Percentiles rank a stretch among this genome's conserved stretches.
These are phyloP conservation scores for Eidolon helvum DNA, from an alignment of 2,113 vertebrate species.

Conservation along the genomic window DNA sequence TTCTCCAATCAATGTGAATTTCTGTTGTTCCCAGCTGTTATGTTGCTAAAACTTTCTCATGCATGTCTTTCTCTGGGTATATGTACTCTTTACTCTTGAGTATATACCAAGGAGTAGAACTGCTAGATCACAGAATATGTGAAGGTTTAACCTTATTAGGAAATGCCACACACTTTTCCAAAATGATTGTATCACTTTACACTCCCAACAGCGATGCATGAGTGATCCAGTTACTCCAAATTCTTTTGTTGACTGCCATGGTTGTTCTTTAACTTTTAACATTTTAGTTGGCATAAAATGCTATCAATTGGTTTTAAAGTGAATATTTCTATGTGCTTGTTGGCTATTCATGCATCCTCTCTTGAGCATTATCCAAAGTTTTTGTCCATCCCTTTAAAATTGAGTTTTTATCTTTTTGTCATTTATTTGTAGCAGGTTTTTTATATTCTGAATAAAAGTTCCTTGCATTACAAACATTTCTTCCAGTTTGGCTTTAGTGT, in stretches of 20 bases:
- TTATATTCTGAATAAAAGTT: neutral
- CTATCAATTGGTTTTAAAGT: neutral
- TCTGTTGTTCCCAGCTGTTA: neutral
- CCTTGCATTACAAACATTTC: neutral
- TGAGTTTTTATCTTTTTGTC: neutral
- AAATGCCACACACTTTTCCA: neutral
- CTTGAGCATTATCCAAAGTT: neutral
- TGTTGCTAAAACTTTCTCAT: neutral
- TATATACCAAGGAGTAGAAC: neutral
- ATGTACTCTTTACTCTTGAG: neutral
- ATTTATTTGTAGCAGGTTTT: neutral
- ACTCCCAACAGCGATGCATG: neutral
- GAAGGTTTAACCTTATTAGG: neutral
- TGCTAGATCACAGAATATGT: neutral
- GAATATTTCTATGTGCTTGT: neutral
- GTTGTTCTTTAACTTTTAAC: neutral
- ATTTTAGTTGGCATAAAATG: neutral
- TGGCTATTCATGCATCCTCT: neutral
- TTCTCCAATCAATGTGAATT: neutral
- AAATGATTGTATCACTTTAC: neutral
- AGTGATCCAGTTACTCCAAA: neutral
- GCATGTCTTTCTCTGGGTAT: neutral
- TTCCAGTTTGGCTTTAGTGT: neutral
- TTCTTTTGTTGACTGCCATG: neutral
- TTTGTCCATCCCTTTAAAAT: neutral